phyloP scores from a whole-genome alignment of 2,888 invertebrate genomes.

The Panopea generosa region DNA sequence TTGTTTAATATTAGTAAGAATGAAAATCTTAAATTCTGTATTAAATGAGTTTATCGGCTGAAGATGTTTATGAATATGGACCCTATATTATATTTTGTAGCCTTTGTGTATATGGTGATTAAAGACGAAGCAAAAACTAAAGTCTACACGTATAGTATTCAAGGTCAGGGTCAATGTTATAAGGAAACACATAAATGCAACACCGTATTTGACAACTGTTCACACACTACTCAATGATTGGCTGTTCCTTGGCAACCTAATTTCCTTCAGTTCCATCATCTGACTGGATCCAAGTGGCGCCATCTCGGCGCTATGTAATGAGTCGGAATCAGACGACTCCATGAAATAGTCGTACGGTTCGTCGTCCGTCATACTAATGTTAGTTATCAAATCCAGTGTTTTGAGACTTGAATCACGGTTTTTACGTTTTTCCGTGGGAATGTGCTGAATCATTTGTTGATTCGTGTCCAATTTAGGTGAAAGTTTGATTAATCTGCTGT shows the following conservation, averaged over 20 bases:
- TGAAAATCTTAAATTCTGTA: too few species aligned
- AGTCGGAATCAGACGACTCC: slow-evolving; percentile 70
- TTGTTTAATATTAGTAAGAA: too few species aligned
- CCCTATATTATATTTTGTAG: too few species aligned
- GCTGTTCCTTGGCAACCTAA: slow-evolving; percentile 43
- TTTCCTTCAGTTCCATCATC: slow-evolving; percentile 69
- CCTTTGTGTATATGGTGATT: too few species aligned
- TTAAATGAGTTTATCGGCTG: too few species aligned
- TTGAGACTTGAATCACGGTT: slow-evolving; percentile 67
- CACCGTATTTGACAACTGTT: too few species aligned
- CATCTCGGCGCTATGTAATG: slow-evolving; percentile 67
- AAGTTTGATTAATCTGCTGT: slow-evolving; percentile 74
- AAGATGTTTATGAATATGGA: too few species aligned
- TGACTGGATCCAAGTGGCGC: slow-evolving; percentile 55
- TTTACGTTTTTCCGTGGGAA: slow-evolving; percentile 69
- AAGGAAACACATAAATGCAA: too few species aligned
- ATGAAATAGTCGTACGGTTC: slow-evolving; percentile 70
- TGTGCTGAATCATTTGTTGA: slow-evolving; percentile 73
- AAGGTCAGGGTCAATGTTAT: too few species aligned
- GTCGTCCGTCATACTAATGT: slow-evolving; percentile 75
- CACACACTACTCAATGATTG: slow-evolving; percentile 45
- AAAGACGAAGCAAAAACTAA: too few species aligned
- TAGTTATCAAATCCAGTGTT: slow-evolving; percentile 76
- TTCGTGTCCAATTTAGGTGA: slow-evolving; percentile 75
- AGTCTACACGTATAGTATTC: too few species aligned